Evolutionary conservation across 2,888 invertebrate species (phyloP), one percentile per base, ranked within the genome.

Genomic region (Sisyra terminalis): DNA sequence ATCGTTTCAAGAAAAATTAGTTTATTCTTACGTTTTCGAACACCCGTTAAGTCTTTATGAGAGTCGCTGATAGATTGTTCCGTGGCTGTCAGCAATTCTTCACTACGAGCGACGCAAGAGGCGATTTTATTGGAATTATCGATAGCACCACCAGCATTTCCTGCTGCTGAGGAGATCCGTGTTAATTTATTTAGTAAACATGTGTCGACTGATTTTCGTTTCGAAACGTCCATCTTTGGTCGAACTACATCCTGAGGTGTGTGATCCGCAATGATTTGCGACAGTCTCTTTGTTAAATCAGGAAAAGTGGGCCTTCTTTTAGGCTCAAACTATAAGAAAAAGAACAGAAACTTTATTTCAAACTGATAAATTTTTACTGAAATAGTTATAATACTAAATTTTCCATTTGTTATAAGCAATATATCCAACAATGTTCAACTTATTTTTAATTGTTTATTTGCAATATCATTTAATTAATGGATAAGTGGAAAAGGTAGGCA

Each of bases 231-330:
- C 39, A 48, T 47, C 47, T 53, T 55, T 36, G 43, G 34, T 17
- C 49, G 39, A 11, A 15, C 18, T 37, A 49, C 43, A 43, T 52
- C 47, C 46, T 50, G 44, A 29, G 45, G 46, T 36, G 40, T 44
- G 47, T 58, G 45, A 29, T 62, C 61, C 30, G 50, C 50, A 57
- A 76, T 65, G 47, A 79, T 68, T 52, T 72, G 70, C 46, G 66
- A 69, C 49, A 79, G 63, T 57, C 71, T 78, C 52, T 71, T 70
- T 52, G 76, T 76, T 57, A 87, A 80, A 60, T 90, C 89, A 34
- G 74, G 71, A 67, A 92, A 92, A 52, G 82, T 78, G 46, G 92
- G 92, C 52, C 93, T 77, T 59, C 79, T 85, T 58, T 80, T 83
- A 17, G 89, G 80, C 60, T 92, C 89, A 64, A 86, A 85, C 88